phyloP scores from a whole-genome alignment of 2,797 vertebrate species.

The Ficedula albicollis region DNA sequence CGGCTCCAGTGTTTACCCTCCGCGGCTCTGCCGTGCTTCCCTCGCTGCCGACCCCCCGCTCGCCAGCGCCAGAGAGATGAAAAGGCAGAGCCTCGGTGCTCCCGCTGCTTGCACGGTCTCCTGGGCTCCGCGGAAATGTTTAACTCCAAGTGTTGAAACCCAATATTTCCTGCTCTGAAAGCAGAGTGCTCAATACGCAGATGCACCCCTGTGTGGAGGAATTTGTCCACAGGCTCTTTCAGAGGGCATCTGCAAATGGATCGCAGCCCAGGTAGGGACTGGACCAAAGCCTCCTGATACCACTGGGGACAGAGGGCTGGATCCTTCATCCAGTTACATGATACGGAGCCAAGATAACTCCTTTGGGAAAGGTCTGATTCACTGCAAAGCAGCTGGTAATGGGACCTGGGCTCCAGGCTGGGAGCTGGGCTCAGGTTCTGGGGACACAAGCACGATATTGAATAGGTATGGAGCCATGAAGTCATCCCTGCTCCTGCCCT shows the following conservation, averaged over 20 bases:
- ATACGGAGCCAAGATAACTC: not conserved
- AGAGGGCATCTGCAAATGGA: not conserved
- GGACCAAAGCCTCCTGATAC: not conserved
- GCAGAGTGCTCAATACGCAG: not conserved
- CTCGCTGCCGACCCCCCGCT: constrained; percentile 9
- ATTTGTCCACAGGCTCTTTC: not conserved
- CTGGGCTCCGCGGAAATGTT: constrained; percentile 65
- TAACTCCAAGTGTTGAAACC: constrained; percentile 63
- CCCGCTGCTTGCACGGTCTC: constrained; percentile 41
- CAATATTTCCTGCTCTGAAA: constrained; percentile 69
- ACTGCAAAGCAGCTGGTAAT: rapidly evolving
- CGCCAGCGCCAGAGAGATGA: constrained; percentile 62
- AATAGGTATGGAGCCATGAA: not conserved
- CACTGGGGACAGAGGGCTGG: not conserved
- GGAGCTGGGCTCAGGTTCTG: not conserved
- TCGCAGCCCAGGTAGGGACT: not conserved
- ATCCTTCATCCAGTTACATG: not conserved
- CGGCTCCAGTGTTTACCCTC: constrained; percentile 67
- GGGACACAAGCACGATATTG: rapidly evolving
- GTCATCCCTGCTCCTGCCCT: not conserved
- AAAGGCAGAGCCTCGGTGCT: constrained; percentile 50
- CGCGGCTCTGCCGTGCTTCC: constrained; percentile 28
- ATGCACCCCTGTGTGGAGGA: constrained; percentile 1
- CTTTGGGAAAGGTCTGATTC: not conserved
- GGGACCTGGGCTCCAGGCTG: not conserved